phyloP scores from a whole-genome alignment of 2,797 vertebrate genomes.

The Steatocranus sp. region DNA sequence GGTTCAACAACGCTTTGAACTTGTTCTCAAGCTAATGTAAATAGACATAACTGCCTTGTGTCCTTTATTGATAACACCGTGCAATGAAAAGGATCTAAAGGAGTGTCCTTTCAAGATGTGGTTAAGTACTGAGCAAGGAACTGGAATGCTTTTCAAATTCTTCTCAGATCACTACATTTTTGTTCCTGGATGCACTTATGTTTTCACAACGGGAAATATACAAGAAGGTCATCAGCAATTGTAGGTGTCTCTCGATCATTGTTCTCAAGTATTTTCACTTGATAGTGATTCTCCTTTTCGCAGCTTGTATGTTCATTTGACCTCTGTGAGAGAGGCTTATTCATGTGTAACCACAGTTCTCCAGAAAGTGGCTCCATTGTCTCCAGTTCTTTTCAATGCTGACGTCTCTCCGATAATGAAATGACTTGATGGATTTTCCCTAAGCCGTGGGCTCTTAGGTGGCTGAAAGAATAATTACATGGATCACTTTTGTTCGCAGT shows the following conservation, averaged over 20 bases:
- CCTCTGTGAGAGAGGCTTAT: conserved; percentile 38
- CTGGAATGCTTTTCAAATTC: background rate
- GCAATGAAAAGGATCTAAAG: background rate
- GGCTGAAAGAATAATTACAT: conserved; percentile 46
- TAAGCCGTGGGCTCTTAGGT: conserved; percentile 39
- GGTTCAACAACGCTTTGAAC: background rate
- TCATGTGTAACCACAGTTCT: conserved; percentile 21
- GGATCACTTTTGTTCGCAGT: conserved; percentile 41
- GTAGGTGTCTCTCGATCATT: background rate
- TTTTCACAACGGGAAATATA: background rate
- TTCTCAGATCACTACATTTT: background rate
- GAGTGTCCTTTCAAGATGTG: background rate
- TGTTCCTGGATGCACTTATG: background rate
- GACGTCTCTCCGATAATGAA: conserved; percentile 46
- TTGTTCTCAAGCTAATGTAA: background rate
- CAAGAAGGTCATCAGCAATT: background rate
- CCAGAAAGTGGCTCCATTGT: conserved; percentile 48
- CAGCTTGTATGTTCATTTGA: conserved; percentile 29
- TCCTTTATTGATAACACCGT: background rate
- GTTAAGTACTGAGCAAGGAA: background rate
- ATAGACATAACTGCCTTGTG: background rate
- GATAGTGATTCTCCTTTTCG: conserved; percentile 25
- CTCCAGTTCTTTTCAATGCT: conserved; percentile 36
- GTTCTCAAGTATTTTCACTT: conserved; percentile 2
- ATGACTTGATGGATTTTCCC: conserved; percentile 60